Conservation (phyloP, 2,113 vertebrate species). For the Sminthopsis crassicaudata region DNA sequence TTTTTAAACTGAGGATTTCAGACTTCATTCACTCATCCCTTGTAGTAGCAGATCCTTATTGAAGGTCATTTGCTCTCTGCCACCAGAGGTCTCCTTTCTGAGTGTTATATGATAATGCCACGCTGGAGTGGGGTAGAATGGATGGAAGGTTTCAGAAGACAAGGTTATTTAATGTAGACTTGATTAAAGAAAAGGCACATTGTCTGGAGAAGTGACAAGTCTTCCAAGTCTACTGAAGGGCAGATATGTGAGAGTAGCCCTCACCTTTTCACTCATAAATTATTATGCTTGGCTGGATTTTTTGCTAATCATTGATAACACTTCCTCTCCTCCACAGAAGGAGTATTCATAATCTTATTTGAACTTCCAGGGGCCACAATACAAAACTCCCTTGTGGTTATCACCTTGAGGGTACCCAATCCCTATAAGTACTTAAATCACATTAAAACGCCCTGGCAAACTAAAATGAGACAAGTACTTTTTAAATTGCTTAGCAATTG, state of each 20-base stretch:
- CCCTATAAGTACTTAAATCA: background rate
- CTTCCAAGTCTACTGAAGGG: no score
- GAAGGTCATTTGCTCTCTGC: background rate
- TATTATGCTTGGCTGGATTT: background rate
- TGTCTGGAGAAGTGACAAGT: background rate
- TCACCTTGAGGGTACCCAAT: background rate
- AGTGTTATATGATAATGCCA: background rate
- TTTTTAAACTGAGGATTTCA: background rate
- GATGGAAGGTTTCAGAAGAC: background rate
- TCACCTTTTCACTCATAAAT: background rate
- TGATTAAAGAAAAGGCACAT: background rate
- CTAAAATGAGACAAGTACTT: background rate
- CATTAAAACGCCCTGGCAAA: conserved; percentile 28
- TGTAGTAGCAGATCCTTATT: background rate
- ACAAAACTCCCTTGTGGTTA: background rate
- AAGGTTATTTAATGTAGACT: background rate
- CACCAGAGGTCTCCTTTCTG: background rate
- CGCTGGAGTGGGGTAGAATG: background rate
- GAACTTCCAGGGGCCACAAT: background rate
- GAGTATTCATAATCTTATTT: conserved; percentile 21
- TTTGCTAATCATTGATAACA: background rate
- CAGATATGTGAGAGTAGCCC: background rate
- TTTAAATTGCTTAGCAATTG: background rate
- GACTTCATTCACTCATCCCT: background rate
- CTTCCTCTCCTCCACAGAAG: background rate